Conservation (phyloP, 1,140 invertebrate species). For the Stegodyphus dumicola region DNA sequence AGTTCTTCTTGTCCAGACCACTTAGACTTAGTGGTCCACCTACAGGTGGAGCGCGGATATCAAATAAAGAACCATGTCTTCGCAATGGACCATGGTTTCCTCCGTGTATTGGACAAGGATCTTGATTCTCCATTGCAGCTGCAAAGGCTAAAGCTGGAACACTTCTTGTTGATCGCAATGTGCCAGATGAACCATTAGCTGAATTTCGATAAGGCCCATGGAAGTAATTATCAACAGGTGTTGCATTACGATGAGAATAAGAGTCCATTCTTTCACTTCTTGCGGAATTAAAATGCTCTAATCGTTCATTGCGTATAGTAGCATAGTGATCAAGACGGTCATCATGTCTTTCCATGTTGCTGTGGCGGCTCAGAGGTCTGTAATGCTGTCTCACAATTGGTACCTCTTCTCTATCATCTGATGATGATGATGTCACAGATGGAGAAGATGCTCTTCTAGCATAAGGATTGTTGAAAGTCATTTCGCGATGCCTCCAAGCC, state of each 20-base stretch:
- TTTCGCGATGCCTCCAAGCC: slow-evolving; percentile 61
- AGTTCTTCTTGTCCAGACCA: slow-evolving; percentile 47
- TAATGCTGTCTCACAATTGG: slow-evolving; percentile 59
- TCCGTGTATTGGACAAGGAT: slow-evolving; percentile 48
- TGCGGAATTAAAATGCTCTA: slow-evolving; percentile 33
- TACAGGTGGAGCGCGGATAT: slow-evolving; percentile 39
- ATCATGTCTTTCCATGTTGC: slow-evolving; percentile 40
- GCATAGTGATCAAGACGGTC: slow-evolving; percentile 48
- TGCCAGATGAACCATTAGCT: slow-evolving; percentile 38
- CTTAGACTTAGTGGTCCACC: slow-evolving; percentile 29
- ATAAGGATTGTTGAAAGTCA: slow-evolving; percentile 49
- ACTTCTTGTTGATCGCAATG: slow-evolving; percentile 62
- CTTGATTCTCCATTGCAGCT: slow-evolving; percentile 47
- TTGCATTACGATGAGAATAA: slow-evolving; percentile 21
- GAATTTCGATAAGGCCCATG: slow-evolving; percentile 21
- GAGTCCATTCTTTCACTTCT: slow-evolving; percentile 46
- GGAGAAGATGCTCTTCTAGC: slow-evolving; percentile 31
- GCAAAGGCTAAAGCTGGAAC: slow-evolving; percentile 58
- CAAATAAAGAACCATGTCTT: slow-evolving; percentile 57
- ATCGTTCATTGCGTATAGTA: slow-evolving; percentile 41
- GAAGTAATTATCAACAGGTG: slow-evolving; percentile 33
- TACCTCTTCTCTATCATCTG: slow-evolving; percentile 61
- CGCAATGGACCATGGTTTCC: slow-evolving; percentile 38
- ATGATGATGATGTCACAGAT: slow-evolving; percentile 45
- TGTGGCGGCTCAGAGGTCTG: slow-evolving; percentile 58